Evolutionary conservation across 1,140 invertebrate species (phyloP).

Genomic region (Adoxophyes honmai): DNA sequence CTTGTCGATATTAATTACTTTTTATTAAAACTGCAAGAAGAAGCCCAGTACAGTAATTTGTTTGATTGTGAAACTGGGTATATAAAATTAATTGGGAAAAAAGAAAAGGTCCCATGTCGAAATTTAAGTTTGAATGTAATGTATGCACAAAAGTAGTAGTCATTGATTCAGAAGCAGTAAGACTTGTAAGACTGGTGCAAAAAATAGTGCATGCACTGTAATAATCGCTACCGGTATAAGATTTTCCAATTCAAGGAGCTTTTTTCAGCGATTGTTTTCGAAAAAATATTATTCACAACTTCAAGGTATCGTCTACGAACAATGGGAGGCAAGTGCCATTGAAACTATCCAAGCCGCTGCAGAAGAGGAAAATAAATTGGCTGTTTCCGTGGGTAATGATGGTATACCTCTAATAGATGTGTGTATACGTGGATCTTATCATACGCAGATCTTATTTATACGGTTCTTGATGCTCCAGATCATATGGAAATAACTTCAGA

Average conservation of each 20-base stretch:
- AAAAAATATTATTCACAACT: background rate
- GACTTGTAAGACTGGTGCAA: background rate
- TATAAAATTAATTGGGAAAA: constrained; percentile 9
- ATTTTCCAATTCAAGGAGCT: constrained; percentile 1
- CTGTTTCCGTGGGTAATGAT: background rate
- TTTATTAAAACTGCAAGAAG: too few relatives aligned
- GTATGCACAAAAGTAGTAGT: background rate
- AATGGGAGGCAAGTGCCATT: constrained; percentile 6
- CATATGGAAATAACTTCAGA: constrained; percentile 29
- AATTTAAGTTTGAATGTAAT: constrained; percentile 11
- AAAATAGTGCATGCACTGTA: background rate
- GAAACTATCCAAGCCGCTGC: constrained; percentile 23
- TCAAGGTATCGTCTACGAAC: background rate
- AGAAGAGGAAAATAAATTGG: background rate
- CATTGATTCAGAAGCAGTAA: background rate
- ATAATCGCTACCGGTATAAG: background rate
- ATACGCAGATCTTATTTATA: too few relatives aligned
- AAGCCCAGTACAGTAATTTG: too few relatives aligned
- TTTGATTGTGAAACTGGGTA: too few relatives aligned
- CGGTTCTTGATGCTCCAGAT: constrained; percentile 45
- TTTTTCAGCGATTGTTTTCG: background rate
- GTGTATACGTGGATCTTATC: constrained; percentile 34
- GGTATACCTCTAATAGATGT: background rate
- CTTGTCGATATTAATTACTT: too few relatives aligned
- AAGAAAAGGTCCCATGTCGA: background rate